phyloP scores from a whole-genome alignment of 64 coral and sea anemone genomes.

The Montipora foliosa region DNA sequence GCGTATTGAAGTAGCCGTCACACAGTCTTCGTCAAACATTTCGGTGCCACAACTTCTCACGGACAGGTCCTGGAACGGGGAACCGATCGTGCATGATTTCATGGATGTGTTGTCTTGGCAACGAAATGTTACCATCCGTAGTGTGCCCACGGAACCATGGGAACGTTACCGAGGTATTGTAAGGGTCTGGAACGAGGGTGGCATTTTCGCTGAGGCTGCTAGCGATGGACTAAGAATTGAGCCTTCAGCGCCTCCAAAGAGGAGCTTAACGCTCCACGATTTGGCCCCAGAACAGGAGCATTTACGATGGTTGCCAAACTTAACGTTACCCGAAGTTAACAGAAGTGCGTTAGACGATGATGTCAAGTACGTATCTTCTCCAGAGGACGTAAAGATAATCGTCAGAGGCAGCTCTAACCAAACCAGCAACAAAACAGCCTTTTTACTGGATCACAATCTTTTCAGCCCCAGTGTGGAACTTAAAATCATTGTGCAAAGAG shows the following conservation, averaged over 20 bases:
- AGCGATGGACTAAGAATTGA: conserved; percentile 76
- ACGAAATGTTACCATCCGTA: conserved; percentile 69
- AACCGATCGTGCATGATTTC: conserved; percentile 70
- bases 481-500: conserved; percentile 5
- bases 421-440: conserved; percentile 18
- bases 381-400: conserved; percentile 1
- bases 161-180: conserved; percentile 79
- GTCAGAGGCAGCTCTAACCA: conserved; percentile 32
- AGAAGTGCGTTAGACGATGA: conserved; percentile 68
- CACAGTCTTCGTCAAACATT: conserved; percentile 40
- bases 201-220: conserved; percentile 67
- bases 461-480: conserved; percentile 67
- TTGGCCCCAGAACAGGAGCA: conserved; percentile 70
- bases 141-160: conserved; percentile 34
- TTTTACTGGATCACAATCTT: conserved; percentile 23
- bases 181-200: conserved; percentile 63
- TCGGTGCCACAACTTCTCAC: conserved; percentile 34
- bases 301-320: conserved; percentile 76
- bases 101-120: conserved; percentile 77
- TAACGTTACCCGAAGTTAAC: conserved; percentile 63
- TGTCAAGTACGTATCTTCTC: conserved; percentile 81
- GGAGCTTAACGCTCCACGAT: conserved; percentile 59
- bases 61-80: conserved; percentile 55
- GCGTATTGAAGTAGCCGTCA: conserved; percentile 75
- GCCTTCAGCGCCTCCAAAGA: conserved; percentile 60